phyloP scores from a whole-genome alignment of 23 tunicate genomes.

The Oikopleura vanhoeffeni region DNA sequence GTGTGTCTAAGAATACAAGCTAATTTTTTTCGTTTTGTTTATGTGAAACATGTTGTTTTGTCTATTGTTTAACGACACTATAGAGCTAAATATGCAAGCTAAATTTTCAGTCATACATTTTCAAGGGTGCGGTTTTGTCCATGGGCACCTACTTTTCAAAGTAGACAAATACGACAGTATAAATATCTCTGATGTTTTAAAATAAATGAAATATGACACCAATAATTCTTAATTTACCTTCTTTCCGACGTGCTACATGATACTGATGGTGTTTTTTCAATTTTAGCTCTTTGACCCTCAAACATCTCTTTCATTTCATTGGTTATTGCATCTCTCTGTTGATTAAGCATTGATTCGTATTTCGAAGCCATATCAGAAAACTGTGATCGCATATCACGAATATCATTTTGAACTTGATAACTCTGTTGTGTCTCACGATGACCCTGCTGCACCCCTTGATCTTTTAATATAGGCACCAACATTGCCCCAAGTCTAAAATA shows the following conservation, averaged over 20 bases:
- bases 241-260: not conserved
- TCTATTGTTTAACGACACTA: too few relatives aligned
- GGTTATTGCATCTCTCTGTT: not conserved
- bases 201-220: too few relatives aligned
- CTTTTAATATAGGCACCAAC: constrained; percentile 9
- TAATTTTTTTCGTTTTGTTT: too few relatives aligned
- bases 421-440: not conserved
- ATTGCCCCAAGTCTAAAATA: not conserved
- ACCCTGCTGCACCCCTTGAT: constrained; percentile 7
- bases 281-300: not conserved
- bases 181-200: too few relatives aligned
- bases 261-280: not conserved
- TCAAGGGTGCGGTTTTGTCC: too few relatives aligned
- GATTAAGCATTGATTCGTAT: not conserved
- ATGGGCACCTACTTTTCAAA: too few relatives aligned
- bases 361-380: not conserved
- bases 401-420: not conserved
- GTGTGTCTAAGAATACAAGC: too few relatives aligned
- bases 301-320: not conserved
- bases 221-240: not conserved
- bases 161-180: too few relatives aligned
- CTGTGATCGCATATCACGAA: not conserved
- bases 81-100: too few relatives aligned
- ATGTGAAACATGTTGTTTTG: too few relatives aligned
- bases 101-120: too few relatives aligned